These are phyloP conservation scores for Chlorospingus flavigularis DNA, from an alignment of 2,797 vertebrate genomes.

Conservation along the genomic window DNA sequence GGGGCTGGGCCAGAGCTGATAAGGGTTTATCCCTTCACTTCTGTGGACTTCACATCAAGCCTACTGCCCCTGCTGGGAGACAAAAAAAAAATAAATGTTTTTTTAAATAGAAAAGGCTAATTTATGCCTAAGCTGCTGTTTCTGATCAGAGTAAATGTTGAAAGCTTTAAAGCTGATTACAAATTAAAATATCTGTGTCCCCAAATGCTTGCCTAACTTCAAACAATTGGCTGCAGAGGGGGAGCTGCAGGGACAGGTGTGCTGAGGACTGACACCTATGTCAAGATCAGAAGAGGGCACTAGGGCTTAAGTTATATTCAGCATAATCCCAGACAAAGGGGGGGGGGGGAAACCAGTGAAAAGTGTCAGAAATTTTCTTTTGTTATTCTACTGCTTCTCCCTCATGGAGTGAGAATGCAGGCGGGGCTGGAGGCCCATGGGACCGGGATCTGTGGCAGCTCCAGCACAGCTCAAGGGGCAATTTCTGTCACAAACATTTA, in stretches of 20 bases:
- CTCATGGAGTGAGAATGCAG: neutral
- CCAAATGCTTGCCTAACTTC: neutral
- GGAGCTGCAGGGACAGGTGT: neutral
- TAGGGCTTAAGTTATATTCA: neutral
- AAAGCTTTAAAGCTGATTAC: slow-evolving; percentile 34
- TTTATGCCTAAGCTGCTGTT: slow-evolving; percentile 18
- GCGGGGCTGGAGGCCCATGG: neutral
- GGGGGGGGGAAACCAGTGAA: rapidly evolving
- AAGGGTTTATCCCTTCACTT: slow-evolving; percentile 10
- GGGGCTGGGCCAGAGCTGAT: slow-evolving; percentile 26
- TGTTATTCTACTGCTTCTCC: neutral
- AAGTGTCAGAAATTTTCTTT: neutral
- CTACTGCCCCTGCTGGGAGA: neutral
- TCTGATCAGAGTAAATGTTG: slow-evolving; percentile 22
- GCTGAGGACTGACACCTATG: neutral
- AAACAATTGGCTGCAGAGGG: neutral
- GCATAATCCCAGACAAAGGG: slow-evolving; percentile 1
- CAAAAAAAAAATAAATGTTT: neutral
- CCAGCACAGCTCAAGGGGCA: neutral
- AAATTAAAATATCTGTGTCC: slow-evolving; percentile 9
- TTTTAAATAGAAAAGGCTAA: neutral
- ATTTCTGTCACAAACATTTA: neutral
- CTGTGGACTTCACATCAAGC: neutral
- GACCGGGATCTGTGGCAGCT: neutral
- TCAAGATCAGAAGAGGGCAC: slow-evolving; percentile 54